Evolutionary conservation across 2,113 vertebrate species (phyloP), one percentile per base, ranked within the genome.

Genomic region (Chionomys nivalis): DNA sequence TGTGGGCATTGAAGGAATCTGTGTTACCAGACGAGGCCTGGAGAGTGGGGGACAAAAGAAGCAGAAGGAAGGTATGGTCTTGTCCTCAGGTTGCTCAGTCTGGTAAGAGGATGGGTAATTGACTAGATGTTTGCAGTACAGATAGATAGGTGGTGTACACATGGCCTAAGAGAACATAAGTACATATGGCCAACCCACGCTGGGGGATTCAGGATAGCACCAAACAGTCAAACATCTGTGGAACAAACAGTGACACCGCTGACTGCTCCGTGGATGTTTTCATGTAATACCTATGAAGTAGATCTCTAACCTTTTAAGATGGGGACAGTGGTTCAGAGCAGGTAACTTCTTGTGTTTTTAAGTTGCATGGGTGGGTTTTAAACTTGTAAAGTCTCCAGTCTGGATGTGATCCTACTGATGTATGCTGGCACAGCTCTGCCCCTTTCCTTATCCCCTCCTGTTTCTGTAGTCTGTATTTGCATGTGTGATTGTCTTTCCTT

Each of bases 261-360:
- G 85, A 19, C 23, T 66, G 24, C 26, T 65, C 95, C 10, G 23
- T 72, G 28, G 24, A 61, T 94, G 77, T 92, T 95, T 23, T 94
- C 66, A 92, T 88, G 26, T 96, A 73, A n/a, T 16, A 31, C 19
- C 16, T 65, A 36, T 61, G 49, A 76, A 19, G 21, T 39, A 83
- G 49, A 61, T 87, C 52, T 13, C 93, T 73, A n/a, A 23, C 72
- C 72, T 75, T 83, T 79, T 70, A 13, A 89, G 28, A 68, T 91
- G 66, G 93, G 33, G 87, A 58, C 77, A 91, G 87, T 91, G 68
- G 19, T 77, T 96, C 76, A 85, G 49, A 92, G 12, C 91, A 44
- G 87, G 21, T 92, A 93, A 44, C 31, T 47, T 95, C 55, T 16
- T n/a, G 87, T 11, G 55, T 70, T 90, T 88, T 52, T 89, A 63